Conservation (phyloP, 2,888 invertebrate species). For the Drosophila paramelanica region DNA sequence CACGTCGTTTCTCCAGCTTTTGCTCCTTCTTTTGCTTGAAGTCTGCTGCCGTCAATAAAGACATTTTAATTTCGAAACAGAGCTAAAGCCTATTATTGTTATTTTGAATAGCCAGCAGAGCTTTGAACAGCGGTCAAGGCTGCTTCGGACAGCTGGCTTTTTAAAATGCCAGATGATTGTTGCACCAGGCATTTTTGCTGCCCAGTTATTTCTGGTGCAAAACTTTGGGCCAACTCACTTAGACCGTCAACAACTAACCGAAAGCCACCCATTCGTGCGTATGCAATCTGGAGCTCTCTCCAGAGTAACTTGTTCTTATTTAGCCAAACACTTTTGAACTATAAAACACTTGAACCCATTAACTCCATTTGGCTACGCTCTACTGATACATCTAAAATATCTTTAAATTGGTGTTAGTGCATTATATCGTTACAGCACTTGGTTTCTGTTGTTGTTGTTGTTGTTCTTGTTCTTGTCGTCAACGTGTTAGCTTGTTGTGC, state of each 20-base stretch:
- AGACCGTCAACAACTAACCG: conserved; percentile 5
- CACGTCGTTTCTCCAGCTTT: conserved; percentile 54
- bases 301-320: conserved; percentile 11
- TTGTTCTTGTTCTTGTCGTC: conserved; percentile 45
- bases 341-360: conserved; percentile 64
- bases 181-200: conserved; percentile 43
- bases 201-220: conserved; percentile 48
- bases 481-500: conserved; percentile 45
- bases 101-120: background rate
- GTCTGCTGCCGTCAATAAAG: conserved; percentile 23
- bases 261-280: conserved; percentile 12
- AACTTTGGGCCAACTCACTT: conserved; percentile 20
- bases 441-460: conserved; percentile 3
- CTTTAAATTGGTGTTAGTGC: conserved; percentile 77
- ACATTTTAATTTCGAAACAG: conserved; percentile 55
- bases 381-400: conserved; percentile 68
- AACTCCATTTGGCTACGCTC: conserved; percentile 49
- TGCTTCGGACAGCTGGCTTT: conserved; percentile 26
- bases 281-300: background rate
- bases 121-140: conserved; percentile 62
- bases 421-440: conserved; percentile 53
- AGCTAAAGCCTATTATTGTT: conserved; percentile 19
- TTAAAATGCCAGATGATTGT: conserved; percentile 23
- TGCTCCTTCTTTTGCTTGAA: conserved; percentile 5
- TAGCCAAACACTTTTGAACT: conserved; percentile 53